These are phyloP conservation scores for Aegithalos caudatus DNA, from an alignment of 2,113 vertebrate species.

Conservation along the genomic window DNA sequence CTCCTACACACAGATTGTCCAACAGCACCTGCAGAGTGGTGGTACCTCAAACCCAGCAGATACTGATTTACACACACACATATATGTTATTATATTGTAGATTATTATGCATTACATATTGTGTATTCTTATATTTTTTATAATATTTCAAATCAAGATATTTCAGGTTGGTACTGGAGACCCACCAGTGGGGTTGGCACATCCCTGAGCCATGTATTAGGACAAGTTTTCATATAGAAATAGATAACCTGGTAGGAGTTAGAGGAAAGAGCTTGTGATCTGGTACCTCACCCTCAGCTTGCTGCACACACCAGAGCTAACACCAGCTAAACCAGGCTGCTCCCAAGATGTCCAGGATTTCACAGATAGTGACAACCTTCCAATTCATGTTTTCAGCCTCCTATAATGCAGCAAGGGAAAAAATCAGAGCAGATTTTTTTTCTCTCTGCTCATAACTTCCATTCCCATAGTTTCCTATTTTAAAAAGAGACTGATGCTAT, in stretches of 20 bases:
- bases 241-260: background rate
- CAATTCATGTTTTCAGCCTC: background rate
- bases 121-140: background rate
- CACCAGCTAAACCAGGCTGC: background rate
- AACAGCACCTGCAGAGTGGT: background rate
- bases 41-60: background rate
- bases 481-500: background rate
- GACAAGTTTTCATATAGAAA: background rate
- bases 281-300: background rate
- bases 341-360: background rate
- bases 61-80: background rate
- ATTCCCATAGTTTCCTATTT: background rate
- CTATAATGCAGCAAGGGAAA: background rate
- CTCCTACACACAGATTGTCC: background rate
- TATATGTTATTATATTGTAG: background rate
- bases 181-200: background rate
- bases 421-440: slow-evolving; percentile 28
- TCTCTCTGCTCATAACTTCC: slow-evolving; percentile 5
- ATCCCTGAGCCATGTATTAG: background rate
- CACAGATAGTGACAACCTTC: background rate
- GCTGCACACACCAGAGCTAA: background rate
- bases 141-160: background rate
- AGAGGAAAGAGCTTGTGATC: background rate
- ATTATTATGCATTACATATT: no score
- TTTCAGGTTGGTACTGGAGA: background rate